Conservation (phyloP, 2,797 vertebrate genomes). For the Propithecus perrieri region DNA sequence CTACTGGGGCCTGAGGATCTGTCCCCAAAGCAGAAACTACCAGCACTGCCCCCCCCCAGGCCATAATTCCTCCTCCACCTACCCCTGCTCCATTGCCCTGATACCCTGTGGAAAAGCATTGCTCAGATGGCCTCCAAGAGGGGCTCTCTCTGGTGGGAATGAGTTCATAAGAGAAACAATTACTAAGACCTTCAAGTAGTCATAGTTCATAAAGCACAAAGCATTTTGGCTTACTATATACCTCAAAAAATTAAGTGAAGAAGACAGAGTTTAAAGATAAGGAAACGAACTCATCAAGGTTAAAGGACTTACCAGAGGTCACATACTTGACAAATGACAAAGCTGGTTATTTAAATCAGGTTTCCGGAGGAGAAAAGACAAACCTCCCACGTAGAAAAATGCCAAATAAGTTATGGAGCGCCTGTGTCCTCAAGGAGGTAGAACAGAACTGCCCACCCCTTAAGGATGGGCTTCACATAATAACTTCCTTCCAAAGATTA, state of each 20-base stretch:
- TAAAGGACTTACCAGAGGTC: background rate
- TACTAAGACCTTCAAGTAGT: background rate
- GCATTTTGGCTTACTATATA: background rate
- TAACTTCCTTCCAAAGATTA: background rate
- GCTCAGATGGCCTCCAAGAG: background rate
- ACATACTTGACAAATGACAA: background rate
- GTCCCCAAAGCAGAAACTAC: background rate
- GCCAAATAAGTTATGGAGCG: background rate
- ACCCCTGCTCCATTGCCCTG: background rate
- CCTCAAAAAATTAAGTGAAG: background rate
- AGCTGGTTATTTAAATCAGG: slow-evolving; percentile 7
- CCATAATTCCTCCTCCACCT: background rate
- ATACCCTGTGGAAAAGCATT: background rate
- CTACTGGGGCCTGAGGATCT: background rate
- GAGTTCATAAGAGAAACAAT: background rate
- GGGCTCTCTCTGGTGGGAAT: background rate
- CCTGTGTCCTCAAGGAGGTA: background rate
- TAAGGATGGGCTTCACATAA: background rate
- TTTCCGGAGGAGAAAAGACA: background rate
- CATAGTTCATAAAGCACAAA: background rate
- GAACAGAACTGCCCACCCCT: background rate
- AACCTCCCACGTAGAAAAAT: background rate
- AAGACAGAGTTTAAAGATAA: slow-evolving; percentile 51
- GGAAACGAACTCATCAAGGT: background rate
- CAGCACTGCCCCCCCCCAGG: rapidly evolving